Evolutionary conservation across 2,797 vertebrate species (phyloP).

Genomic region (Characodon lateralis): DNA sequence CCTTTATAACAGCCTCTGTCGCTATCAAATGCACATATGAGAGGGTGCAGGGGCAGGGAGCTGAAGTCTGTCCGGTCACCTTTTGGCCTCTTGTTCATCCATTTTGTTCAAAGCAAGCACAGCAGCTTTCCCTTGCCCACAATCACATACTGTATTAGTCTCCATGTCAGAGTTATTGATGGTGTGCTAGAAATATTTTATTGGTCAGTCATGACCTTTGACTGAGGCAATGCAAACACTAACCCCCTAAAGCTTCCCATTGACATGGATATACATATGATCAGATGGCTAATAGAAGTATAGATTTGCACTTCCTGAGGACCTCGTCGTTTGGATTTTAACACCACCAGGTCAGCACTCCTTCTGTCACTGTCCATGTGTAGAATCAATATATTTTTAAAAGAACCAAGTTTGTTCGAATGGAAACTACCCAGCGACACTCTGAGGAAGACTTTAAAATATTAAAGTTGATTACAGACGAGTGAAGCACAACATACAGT

Average conservation of each 20-base stretch:
- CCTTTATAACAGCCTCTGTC: slow-evolving; percentile 82
- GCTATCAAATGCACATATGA: slow-evolving; percentile 83
- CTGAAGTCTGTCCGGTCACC: slow-evolving; percentile 79
- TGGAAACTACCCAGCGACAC: slow-evolving; percentile 11
- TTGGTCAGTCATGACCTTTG: slow-evolving; percentile 82
- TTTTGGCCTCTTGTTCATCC: slow-evolving; percentile 79
- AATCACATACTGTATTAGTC: slow-evolving; percentile 82
- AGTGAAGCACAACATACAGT: background rate
- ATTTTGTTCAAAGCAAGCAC: slow-evolving; percentile 68
- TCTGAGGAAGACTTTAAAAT: background rate
- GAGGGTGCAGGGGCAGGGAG: slow-evolving; percentile 64
- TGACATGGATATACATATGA: slow-evolving; percentile 64
- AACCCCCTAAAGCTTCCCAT: slow-evolving; percentile 74
- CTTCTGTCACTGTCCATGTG: slow-evolving; percentile 32
- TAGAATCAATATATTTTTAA: slow-evolving; percentile 26
- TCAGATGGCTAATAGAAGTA: slow-evolving; percentile 74
- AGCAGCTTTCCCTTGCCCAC: slow-evolving; percentile 53
- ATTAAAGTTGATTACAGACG: background rate
- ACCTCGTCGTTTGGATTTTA: slow-evolving; percentile 62
- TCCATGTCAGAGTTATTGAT: slow-evolving; percentile 83
- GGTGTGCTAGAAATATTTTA: slow-evolving; percentile 80
- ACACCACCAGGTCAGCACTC: slow-evolving; percentile 51
- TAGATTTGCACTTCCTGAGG: slow-evolving; percentile 57
- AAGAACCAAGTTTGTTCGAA: slow-evolving; percentile 29
- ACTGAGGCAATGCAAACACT: slow-evolving; percentile 77